These are phyloP conservation scores for Serilophus lunatus DNA, from an alignment of 2,113 vertebrate species.

Conservation along the genomic window DNA sequence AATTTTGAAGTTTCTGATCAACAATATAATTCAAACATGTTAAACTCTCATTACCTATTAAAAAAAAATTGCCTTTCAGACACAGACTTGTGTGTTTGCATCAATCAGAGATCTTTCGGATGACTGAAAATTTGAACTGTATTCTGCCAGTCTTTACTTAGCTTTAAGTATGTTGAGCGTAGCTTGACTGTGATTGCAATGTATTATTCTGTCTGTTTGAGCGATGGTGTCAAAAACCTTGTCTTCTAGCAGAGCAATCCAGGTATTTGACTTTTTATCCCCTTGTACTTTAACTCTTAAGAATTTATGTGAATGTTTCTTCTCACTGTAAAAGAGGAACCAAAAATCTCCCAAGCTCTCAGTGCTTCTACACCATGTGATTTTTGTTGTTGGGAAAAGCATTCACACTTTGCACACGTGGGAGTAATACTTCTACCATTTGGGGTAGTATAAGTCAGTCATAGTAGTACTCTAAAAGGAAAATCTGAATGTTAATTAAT, in stretches of 20 bases:
- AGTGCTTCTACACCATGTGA: background rate
- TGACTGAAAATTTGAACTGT: background rate
- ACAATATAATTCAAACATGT: background rate
- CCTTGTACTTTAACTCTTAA: background rate
- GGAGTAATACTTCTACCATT: background rate
- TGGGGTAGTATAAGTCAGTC: background rate
- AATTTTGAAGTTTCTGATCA: background rate
- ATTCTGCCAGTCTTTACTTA: background rate
- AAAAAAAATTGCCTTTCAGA: background rate
- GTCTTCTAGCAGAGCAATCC: background rate
- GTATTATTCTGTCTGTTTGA: background rate
- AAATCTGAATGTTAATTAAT: background rate
- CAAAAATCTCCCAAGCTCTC: background rate
- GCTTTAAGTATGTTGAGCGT: background rate
- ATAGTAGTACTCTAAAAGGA: background rate
- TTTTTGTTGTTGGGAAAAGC: background rate
- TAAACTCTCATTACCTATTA: background rate
- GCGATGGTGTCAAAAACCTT: background rate
- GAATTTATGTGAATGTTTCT: background rate
- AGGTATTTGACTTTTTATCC: background rate
- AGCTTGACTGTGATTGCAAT: background rate
- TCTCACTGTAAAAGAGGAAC: background rate
- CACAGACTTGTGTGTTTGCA: background rate
- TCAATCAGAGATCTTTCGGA: background rate
- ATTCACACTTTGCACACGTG: background rate